Conservation (phyloP, 2,113 vertebrate species). For the Castor canadensis region DNA sequence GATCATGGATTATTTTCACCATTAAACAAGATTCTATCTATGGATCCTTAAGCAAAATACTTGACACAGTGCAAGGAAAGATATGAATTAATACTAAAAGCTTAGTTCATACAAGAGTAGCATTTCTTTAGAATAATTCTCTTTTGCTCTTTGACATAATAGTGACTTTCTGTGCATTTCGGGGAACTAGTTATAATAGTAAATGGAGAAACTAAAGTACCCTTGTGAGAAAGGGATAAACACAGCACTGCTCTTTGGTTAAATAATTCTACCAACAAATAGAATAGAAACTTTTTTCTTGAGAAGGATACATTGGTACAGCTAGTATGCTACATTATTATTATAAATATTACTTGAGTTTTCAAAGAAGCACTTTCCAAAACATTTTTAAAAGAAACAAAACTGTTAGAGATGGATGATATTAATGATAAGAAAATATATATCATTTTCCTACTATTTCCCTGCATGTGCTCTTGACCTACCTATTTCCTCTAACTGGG, state of each 20-base stretch:
- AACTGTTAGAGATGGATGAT: background rate
- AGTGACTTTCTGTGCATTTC: background rate
- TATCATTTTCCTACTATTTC: background rate
- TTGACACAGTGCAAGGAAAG: background rate
- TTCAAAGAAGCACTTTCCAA: background rate
- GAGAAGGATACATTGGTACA: background rate
- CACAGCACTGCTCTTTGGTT: background rate
- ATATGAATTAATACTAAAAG: constrained; percentile 20
- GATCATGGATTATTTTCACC: background rate
- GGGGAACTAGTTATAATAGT: background rate
- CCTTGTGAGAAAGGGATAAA: background rate
- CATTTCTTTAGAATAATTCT: background rate
- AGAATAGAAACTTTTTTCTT: background rate
- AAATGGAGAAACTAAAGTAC: background rate
- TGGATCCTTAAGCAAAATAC: background rate
- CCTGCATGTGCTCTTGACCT: constrained; percentile 9
- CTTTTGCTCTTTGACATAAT: background rate
- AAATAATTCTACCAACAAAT: background rate
- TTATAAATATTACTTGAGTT: background rate
- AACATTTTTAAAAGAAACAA: background rate
- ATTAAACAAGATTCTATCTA: background rate
- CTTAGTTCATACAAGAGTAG: background rate
- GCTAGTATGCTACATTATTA: background rate
- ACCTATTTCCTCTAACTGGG: constrained; percentile 33
- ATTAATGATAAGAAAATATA: background rate